These are phyloP conservation scores for Chloroceryle amazona DNA, from an alignment of 2,797 vertebrate genomes.

Conservation along the genomic window DNA sequence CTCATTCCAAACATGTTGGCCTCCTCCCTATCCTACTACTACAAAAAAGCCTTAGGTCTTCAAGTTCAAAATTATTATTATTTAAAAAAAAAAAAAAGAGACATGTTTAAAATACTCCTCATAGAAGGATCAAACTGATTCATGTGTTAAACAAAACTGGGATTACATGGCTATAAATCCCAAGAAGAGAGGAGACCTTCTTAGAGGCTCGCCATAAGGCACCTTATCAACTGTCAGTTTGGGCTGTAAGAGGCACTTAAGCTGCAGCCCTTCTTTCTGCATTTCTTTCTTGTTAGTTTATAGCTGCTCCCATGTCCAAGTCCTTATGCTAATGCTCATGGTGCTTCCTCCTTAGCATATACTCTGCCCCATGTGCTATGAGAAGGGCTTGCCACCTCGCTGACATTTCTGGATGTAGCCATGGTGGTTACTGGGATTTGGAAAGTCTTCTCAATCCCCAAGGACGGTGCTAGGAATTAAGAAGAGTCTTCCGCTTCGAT, in stretches of 20 bases:
- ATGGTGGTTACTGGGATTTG: not conserved
- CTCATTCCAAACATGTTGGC: not conserved
- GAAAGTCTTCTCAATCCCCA: not conserved
- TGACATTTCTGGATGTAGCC: not conserved
- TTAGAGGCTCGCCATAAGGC: not conserved
- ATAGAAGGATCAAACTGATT: not conserved
- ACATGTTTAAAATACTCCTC: not conserved
- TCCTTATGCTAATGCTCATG: not conserved
- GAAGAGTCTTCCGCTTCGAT: not conserved
- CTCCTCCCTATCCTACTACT: not conserved
- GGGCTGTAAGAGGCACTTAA: not conserved
- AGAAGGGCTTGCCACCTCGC: not conserved
- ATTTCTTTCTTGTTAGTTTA: not conserved
- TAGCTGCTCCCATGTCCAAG: not conserved
- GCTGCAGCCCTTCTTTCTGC: not conserved
- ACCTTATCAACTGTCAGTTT: not conserved
- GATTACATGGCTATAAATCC: not conserved
- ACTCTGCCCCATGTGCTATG: not conserved
- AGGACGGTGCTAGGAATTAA: not conserved
- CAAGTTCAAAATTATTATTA: not conserved
- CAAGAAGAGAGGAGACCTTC: not conserved
- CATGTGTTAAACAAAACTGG: accelerated
- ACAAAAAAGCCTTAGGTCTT: not conserved
- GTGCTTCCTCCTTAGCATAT: not conserved
- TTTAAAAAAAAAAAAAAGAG: not conserved